phyloP scores from a whole-genome alignment of 2,797 vertebrate species.

The Sebastes trivittatus region DNA sequence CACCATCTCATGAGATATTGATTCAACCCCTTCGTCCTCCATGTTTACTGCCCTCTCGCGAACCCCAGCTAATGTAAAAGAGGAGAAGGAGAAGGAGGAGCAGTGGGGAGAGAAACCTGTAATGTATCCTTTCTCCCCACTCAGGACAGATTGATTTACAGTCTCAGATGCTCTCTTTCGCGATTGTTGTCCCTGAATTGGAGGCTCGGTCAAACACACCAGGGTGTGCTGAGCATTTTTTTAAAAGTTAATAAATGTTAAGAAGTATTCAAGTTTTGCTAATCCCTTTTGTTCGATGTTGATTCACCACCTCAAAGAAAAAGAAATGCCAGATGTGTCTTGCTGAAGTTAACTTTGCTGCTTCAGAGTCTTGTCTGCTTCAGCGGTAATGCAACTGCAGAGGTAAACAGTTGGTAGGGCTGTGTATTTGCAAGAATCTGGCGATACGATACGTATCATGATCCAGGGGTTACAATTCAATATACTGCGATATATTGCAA shows the following conservation, averaged over 20 bases:
- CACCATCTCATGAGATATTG: slow-evolving; percentile 52
- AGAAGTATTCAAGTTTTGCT: neutral
- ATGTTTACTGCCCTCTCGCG: slow-evolving; percentile 29
- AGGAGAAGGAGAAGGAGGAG: slow-evolving; percentile 13
- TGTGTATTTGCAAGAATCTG: no score
- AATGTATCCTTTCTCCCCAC: slow-evolving; percentile 42
- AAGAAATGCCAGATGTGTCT: neutral
- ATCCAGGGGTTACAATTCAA: no score
- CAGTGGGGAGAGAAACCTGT: slow-evolving; percentile 18
- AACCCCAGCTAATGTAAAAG: slow-evolving; percentile 47
- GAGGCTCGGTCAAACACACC: neutral
- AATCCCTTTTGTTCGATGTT: neutral
- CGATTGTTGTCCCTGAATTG: slow-evolving; percentile 2
- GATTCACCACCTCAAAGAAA: neutral
- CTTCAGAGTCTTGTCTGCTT: neutral
- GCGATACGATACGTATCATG: no score
- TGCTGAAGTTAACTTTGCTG: neutral
- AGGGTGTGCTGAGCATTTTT: neutral
- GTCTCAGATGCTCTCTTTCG: slow-evolving; percentile 27
- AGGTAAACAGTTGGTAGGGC: neutral
- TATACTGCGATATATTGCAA: no score
- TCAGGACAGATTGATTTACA: slow-evolving; percentile 51
- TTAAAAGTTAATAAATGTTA: slow-evolving; percentile 27
- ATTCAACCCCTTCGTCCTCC: slow-evolving; percentile 42
- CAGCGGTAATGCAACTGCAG: neutral